Base-by-base conservation (phyloP, 2,888 invertebrate species). In the Flabesymbios commensalis region DNA sequence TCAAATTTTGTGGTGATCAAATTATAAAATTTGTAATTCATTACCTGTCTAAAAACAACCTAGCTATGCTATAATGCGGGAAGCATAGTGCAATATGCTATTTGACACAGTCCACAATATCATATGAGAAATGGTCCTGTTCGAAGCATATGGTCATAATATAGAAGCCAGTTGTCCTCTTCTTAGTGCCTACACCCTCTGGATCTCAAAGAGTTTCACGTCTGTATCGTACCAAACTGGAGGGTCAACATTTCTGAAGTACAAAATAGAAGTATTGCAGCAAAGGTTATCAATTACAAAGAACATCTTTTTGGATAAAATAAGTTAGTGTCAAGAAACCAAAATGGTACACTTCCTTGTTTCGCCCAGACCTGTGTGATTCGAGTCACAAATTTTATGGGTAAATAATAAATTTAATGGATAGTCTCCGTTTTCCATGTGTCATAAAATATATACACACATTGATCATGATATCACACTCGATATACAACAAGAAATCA, bases 211-310 rank as follows among this genome's bases (percentile, higher is more conserved):
- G 67, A 99, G 86, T 83, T 97, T 97, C 54, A 99, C 98, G 78
- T 98, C 94, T 0, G 99, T 99, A 82, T 99, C 98, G 83, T 97
- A 98, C 99, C 99, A 99, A 72, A 99, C 92, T 0, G 99, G 97
- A 14, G 99, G 99, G 81, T 98, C 97, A 57, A 96, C 91, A 84
- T 99, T 99, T 76, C 96, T 93, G 85, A 24, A 61, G 54, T 10
- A 43, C 7, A 4, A 54, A 52, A 28, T 48, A 17, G 24, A 49
- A 42, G n/a, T n/a, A n/a, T n/a, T n/a, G n/a, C n/a, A n/a, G n/a
- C 29, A 32, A 29, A 41, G 22, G 32, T 53, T 29, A 51, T 22
- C 33, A 14, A 31, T n/a, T 24, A 22, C 29, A 49, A 49, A 49
- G 17, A 32, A 57, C n/a, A 51, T 26, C 3, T 1, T 10, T 33